Evolutionary conservation across 1,140 invertebrate species (phyloP), one percentile per base, ranked within the genome.

Genomic region (Orussus abietinus): DNA sequence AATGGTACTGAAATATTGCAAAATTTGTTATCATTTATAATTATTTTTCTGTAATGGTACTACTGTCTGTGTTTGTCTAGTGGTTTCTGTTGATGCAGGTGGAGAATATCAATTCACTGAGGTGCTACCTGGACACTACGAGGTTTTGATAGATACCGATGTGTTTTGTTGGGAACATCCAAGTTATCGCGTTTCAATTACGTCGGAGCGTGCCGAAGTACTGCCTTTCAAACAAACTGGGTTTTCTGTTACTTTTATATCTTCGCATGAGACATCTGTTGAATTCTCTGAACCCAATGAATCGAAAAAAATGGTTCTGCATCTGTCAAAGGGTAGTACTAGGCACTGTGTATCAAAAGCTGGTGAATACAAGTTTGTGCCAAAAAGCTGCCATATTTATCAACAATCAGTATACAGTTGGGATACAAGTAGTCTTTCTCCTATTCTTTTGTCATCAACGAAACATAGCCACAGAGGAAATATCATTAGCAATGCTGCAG

Each of bases 371-470:
- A 74, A 79, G 31, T 82, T 96, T 21, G 76, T 77, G 25, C 82
- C 91, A 6, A 79, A 79, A 46, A 84, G 91, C 26, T 96, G 93
- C 65, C 92, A 96, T 66, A 73, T 79, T 43, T 94, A 92, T 67
- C 72, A 75, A 6, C 66, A 64, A 52, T 75, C 66, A 57, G 75
- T 59, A 3, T 66, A 74, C 14, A 58, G 49, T 3, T 76, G 68
- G 56, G 66, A 63, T 45, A 80, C 60, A 14, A 70, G 29, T 52
- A 62, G 48, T 39, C 46, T 49, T 11, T 40, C 51, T 0, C 66
- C 69, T 2, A 53, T 72, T 25, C 63, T 70, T 17, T 36, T 74
- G 18, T 53, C 69, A 4, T 61, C 67, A 0, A 62, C 45, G 0
- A 61, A 69, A 22, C 69, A 74, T 41, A 53, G 45, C 20, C 66